phyloP scores from a whole-genome alignment of 2,888 invertebrate species.

The Odontocerum albicorne region DNA sequence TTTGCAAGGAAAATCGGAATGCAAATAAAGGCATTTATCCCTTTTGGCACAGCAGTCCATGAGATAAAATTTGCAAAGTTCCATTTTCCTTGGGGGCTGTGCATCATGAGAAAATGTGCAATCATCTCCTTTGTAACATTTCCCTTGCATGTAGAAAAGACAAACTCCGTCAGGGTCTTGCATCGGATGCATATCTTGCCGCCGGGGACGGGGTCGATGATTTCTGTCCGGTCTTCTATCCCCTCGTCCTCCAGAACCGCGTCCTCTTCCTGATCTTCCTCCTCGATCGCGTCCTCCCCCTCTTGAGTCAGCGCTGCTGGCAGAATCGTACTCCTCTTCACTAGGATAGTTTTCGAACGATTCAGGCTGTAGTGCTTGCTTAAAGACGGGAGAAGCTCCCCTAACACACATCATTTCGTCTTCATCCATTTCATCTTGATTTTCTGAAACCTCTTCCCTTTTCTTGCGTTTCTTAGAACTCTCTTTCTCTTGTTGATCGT shows the following conservation, averaged over 20 bases:
- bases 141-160: slow-evolving; percentile 85
- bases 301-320: slow-evolving; percentile 59
- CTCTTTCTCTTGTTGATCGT: slow-evolving; percentile 57
- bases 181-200: slow-evolving; percentile 59
- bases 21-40: slow-evolving; percentile 95
- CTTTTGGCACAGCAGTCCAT: slow-evolving; percentile 95
- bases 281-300: slow-evolving; percentile 48
- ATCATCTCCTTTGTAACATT: slow-evolving; percentile 82
- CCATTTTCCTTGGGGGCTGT: slow-evolving; percentile 81
- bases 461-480: slow-evolving; percentile 61
- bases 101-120: slow-evolving; percentile 87
- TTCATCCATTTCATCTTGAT: slow-evolving; percentile 67
- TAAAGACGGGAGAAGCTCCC: slow-evolving; percentile 68
- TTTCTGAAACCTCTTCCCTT: slow-evolving; percentile 48
- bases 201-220: slow-evolving; percentile 49
- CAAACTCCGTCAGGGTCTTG: slow-evolving; percentile 76
- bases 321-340: slow-evolving; percentile 56
- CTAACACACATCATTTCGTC: slow-evolving; percentile 80
- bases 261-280: slow-evolving; percentile 48
- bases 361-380: slow-evolving; percentile 42
- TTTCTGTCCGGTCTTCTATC: slow-evolving; percentile 49
- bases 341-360: slow-evolving; percentile 48
- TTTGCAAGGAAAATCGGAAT: slow-evolving; percentile 96
- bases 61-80: slow-evolving; percentile 94
- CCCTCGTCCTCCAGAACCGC: slow-evolving; percentile 53